These are phyloP conservation scores for Anguilla japonica DNA, from an alignment of 2,113 vertebrate genomes.

Conservation along the genomic window DNA sequence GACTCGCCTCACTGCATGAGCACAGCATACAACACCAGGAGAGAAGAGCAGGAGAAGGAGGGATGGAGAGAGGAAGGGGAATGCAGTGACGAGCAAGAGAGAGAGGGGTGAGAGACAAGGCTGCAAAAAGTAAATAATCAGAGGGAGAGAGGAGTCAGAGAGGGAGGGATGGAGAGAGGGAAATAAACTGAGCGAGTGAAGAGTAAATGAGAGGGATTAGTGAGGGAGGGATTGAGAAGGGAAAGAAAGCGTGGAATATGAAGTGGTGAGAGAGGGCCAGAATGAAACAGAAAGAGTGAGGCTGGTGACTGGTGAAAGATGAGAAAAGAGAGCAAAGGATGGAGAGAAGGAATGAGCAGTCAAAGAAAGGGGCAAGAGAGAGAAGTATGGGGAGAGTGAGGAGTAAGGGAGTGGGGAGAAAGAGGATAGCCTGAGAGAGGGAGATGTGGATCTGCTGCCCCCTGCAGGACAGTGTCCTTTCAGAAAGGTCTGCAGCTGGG, in stretches of 20 bases:
- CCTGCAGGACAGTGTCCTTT: neutral
- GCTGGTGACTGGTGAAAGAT: neutral
- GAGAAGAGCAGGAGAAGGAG: neutral
- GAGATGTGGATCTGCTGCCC: slow-evolving; percentile 10
- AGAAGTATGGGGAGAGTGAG: neutral
- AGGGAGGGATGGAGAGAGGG: neutral
- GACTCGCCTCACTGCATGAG: neutral
- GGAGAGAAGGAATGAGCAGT: neutral
- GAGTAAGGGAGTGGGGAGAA: neutral
- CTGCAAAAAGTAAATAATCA: neutral
- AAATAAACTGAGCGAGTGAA: neutral
- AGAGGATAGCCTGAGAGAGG: neutral
- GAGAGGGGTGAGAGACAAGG: neutral
- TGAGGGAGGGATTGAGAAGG: too few species aligned
- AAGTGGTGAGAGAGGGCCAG: neutral
- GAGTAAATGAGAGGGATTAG: neutral
- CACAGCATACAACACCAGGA: neutral
- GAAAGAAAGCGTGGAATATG: neutral
- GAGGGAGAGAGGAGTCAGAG: neutral
- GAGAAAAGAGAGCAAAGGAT: neutral
- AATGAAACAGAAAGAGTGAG: neutral
- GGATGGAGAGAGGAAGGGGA: neutral
- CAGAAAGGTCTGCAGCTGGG: neutral
- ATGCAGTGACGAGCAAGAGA: neutral
- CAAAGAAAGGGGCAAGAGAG: neutral